Percentiles rank a stretch among this genome's conserved stretches.
Conservation (phyloP, 1,140 invertebrate species). For the Drosophila hydei region DNA sequence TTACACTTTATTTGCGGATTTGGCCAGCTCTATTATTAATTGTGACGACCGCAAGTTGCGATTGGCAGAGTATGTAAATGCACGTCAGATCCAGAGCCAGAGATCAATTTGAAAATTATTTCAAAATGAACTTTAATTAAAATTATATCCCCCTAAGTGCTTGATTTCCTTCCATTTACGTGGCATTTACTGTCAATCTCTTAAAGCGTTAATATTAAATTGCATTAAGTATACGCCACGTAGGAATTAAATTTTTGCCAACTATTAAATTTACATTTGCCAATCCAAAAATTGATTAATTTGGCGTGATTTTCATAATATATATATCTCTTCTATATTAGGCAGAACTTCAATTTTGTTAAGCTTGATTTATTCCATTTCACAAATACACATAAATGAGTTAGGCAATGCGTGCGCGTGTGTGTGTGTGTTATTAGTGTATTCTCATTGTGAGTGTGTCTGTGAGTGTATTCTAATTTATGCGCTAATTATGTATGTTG, state of each 20-base stretch:
- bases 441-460: too few relatives aligned
- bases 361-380: conserved; percentile 38
- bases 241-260: neutral
- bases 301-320: conserved; percentile 15
- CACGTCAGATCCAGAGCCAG: conserved; percentile 25
- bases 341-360: conserved; percentile 27
- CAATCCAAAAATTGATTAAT: conserved; percentile 44
- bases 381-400: conserved; percentile 1
- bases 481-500: conserved; percentile 61
- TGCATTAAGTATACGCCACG: conserved; percentile 53
- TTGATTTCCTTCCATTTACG: neutral
- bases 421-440: conserved; percentile 13
- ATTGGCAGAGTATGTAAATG: conserved; percentile 25
- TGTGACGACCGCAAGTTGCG: conserved; percentile 41
- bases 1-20: conserved; percentile 71
- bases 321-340: neutral
- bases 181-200: conserved; percentile 13
- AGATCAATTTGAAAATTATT: conserved; percentile 53
- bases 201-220: conserved; percentile 51
- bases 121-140: conserved; percentile 16
- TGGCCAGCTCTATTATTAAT: conserved; percentile 67
- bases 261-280: conserved; percentile 45
- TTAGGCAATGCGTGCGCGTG: too few relatives aligned
- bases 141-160: neutral
- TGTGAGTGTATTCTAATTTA: conserved; percentile 50